Conservation (phyloP, 2,888 invertebrate species). For the Diloba caeruleocephala region DNA sequence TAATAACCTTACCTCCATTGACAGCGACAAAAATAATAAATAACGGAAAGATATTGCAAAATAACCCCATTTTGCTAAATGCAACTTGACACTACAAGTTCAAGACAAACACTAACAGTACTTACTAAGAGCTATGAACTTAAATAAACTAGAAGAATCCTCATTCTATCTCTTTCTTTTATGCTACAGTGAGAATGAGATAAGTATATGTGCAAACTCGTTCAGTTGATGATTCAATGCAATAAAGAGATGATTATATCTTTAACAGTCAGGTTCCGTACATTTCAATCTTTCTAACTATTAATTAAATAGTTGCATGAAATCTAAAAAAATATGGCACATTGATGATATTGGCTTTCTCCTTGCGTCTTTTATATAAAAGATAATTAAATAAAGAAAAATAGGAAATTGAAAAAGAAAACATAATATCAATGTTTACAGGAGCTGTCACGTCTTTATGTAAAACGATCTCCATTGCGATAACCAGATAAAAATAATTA, state of each 20-base stretch:
- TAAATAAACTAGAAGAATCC: constrained; percentile 28
- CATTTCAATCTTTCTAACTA: not conserved
- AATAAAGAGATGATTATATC: not conserved
- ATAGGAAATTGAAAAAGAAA: too few relatives aligned
- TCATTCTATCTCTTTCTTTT: constrained; percentile 38
- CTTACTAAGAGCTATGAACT: constrained; percentile 19
- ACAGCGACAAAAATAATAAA: constrained; percentile 32
- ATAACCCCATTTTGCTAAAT: constrained; percentile 29
- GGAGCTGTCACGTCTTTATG: too few relatives aligned
- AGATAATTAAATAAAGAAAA: too few relatives aligned
- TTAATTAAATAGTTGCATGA: too few relatives aligned
- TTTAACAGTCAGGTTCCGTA: constrained; percentile 25
- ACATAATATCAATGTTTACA: too few relatives aligned
- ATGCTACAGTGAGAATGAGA: constrained; percentile 29
- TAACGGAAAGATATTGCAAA: constrained; percentile 21
- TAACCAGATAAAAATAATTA: not conserved
- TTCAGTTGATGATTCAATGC: constrained; percentile 12
- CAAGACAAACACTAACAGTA: constrained; percentile 29
- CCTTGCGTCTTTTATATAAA: too few relatives aligned
- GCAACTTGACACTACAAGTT: constrained; percentile 19
- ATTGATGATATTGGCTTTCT: too few relatives aligned
- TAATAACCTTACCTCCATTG: constrained; percentile 39
- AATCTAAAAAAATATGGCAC: too few relatives aligned
- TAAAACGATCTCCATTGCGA: too few relatives aligned
- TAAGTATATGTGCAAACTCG: constrained; percentile 2